Conservation (phyloP, 2,113 vertebrate genomes). For the Corythornis vintsioides region DNA sequence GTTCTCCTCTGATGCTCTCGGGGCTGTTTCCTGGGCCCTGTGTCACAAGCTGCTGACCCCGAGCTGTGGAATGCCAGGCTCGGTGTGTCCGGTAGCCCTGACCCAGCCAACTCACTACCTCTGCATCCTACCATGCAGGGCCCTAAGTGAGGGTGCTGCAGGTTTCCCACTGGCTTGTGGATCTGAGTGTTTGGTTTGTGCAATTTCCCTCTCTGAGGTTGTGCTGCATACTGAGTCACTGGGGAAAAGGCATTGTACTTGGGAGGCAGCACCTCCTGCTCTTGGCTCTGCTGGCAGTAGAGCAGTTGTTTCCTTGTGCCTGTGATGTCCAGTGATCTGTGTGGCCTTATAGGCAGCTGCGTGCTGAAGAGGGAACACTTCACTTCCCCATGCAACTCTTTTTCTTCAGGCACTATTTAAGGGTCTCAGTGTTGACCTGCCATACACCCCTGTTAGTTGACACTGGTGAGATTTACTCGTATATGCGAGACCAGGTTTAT, state of each 20-base stretch:
- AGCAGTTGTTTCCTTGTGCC: not conserved
- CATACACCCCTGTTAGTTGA: not conserved
- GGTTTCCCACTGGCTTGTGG: not conserved
- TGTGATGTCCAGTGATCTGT: not conserved
- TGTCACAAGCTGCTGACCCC: not conserved
- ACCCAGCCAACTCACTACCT: rapidly evolving
- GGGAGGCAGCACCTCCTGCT: not conserved
- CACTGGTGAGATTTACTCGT: not conserved
- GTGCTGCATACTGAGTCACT: rapidly evolving
- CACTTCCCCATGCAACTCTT: not conserved
- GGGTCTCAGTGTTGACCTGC: not conserved
- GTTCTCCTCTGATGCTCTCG: not conserved
- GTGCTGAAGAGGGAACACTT: not conserved
- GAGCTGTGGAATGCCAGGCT: not conserved
- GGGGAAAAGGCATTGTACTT: not conserved
- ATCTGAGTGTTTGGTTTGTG: not conserved
- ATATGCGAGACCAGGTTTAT: not conserved
- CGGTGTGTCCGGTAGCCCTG: not conserved
- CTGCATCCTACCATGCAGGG: not conserved
- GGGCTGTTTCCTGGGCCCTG: not conserved
- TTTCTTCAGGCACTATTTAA: not conserved
- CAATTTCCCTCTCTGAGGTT: too few species aligned
- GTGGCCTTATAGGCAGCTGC: not conserved
- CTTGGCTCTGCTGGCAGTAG: not conserved
- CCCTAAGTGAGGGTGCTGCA: not conserved